Conservation (phyloP, 2,888 invertebrate genomes). For the Ophion ellenae region DNA sequence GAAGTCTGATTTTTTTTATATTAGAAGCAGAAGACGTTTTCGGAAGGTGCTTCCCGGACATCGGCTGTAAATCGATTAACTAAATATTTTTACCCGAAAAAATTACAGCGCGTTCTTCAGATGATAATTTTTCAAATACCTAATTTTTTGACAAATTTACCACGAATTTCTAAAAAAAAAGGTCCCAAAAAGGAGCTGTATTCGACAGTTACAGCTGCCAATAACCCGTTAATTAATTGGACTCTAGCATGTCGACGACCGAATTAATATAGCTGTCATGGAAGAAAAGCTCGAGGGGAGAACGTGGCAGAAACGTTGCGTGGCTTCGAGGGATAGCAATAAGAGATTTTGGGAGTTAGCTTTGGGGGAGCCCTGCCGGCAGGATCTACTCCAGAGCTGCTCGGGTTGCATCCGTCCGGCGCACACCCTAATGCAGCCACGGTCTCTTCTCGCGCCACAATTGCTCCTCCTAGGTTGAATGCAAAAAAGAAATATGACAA, state of each 20-base stretch:
- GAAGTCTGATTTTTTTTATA: too few relatives aligned
- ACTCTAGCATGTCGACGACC: not conserved
- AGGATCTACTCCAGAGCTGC: constrained; percentile 70
- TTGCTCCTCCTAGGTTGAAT: not conserved
- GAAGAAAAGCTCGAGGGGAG: not conserved
- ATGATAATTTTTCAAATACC: too few relatives aligned
- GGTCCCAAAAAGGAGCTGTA: too few relatives aligned
- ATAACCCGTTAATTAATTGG: not conserved
- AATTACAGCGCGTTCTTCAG: too few relatives aligned
- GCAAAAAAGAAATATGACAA: not conserved
- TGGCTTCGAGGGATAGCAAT: not conserved
- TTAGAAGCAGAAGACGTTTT: too few relatives aligned
- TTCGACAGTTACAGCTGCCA: too few relatives aligned
- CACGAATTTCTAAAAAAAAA: too few relatives aligned
- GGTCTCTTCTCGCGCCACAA: not conserved
- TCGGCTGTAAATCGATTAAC: too few relatives aligned
- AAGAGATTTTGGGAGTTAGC: constrained; percentile 18
- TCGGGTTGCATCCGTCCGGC: constrained; percentile 77
- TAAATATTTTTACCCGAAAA: too few relatives aligned
- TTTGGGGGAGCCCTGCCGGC: constrained; percentile 38
- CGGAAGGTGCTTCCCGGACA: too few relatives aligned
- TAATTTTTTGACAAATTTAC: too few relatives aligned
- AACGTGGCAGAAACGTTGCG: not conserved
- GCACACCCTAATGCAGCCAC: constrained; percentile 44
- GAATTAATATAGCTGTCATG: not conserved